These are phyloP conservation scores for Antheraea assamensis DNA, from an alignment of 2,888 invertebrate species.

Conservation along the genomic window DNA sequence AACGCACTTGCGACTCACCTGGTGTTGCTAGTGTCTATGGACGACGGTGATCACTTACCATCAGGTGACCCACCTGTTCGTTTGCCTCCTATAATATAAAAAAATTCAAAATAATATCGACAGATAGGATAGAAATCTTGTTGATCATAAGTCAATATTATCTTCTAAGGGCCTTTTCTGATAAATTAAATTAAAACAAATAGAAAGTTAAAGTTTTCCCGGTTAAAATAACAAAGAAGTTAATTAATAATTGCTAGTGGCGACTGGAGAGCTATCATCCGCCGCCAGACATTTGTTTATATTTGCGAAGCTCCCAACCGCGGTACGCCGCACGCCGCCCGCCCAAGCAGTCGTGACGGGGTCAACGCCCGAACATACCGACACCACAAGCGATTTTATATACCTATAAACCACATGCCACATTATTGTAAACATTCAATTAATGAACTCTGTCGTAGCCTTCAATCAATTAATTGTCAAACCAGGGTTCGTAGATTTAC, in stretches of 20 bases:
- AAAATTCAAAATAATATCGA: neutral
- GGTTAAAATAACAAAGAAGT: conserved; percentile 29
- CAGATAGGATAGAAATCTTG: neutral
- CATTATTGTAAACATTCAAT: conserved; percentile 10
- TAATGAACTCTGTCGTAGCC: neutral
- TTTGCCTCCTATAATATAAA: too few species aligned
- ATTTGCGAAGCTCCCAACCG: conserved; percentile 52
- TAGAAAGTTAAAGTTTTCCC: neutral
- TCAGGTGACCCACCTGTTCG: too few species aligned
- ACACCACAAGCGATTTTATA: conserved; percentile 48
- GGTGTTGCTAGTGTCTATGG: too few species aligned
- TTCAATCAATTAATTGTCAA: neutral
- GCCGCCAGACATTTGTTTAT: conserved; percentile 64
- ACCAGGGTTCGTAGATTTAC: neutral
- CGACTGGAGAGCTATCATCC: conserved; percentile 42
- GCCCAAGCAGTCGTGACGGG: conserved; percentile 50
- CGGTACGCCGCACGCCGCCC: conserved; percentile 55
- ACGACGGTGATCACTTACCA: too few species aligned
- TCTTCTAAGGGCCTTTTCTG: neutral
- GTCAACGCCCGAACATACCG: conserved; percentile 58
- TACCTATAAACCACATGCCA: conserved; percentile 38
- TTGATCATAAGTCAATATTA: neutral
- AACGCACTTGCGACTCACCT: too few species aligned
- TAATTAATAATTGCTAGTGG: conserved; percentile 43
- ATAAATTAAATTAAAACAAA: neutral